Evolutionary conservation across 2,113 vertebrate species (phyloP), one percentile per base, ranked within the genome.

Genomic region (Chaetorhynchus papuensis): DNA sequence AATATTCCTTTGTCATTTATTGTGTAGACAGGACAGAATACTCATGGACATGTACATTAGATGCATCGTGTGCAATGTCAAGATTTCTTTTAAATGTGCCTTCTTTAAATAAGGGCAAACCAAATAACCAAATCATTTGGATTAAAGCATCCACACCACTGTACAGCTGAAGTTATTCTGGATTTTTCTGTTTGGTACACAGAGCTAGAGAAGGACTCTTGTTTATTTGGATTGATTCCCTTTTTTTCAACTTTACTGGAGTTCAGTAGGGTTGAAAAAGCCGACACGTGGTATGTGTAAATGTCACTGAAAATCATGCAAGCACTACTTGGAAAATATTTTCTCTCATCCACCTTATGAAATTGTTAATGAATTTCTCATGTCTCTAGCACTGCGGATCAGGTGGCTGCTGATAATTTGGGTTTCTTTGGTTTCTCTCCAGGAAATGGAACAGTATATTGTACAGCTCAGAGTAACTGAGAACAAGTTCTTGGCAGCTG

Each of bases 381-480:
- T 56, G 61, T 79, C 28, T 75, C 35, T 66, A 71, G 24, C 33
- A 37, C 47, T 76, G 66, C 18, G 71, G 30, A 90, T 90, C 70
- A 85, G 49, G 63, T 83, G 35, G 50, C 24, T 70, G 50, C 37
- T 94, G 68, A 91, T 87, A 81, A 94, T 77, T 24, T 63, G 44
- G 53, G 28, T 84, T 66, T 33, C 30, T 88, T 92, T 5, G 1
- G 61, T 63, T 33, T 60, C 6, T 92, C 37, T 56, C 64, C n/a
- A 75, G 42, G 49, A 65, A 84, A 85, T 5, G 19, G 60, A 52
- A 63, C 11, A 59, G 33, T 49, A 74, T 56, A 85, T 20, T 53
- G 61, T 45, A 63, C 22, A 87, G 26, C 35, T 54, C 30, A 75
- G 27, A 91, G 56, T 33, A 75, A 87, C 17, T 14, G 37, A 66